These are phyloP conservation scores for Drosophila kanekoi DNA, from an alignment of 2,888 invertebrate species.

Conservation along the genomic window DNA sequence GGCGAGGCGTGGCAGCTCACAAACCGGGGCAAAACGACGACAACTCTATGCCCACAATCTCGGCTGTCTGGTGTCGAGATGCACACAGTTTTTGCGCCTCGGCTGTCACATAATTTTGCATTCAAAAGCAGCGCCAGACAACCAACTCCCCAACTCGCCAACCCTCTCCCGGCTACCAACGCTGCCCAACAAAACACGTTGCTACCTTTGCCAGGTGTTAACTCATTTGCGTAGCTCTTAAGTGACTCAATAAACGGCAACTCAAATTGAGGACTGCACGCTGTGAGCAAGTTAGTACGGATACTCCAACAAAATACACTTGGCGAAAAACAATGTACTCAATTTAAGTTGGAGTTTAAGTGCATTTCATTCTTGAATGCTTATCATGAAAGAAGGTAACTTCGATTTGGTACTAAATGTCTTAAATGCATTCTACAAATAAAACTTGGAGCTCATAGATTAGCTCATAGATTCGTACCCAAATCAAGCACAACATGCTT, in stretches of 20 bases:
- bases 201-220: constrained; percentile 70
- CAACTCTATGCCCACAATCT: constrained; percentile 17
- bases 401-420: no score
- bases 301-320: constrained; percentile 15
- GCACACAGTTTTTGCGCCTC: constrained; percentile 38
- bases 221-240: constrained; percentile 75
- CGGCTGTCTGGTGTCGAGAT: not conserved
- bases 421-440: no score
- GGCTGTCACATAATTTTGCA: constrained; percentile 76
- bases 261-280: constrained; percentile 71
- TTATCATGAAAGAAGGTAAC: no score
- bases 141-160: not conserved
- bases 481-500: not conserved
- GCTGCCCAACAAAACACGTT: constrained; percentile 27
- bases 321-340: not conserved
- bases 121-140: constrained; percentile 47
- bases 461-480: not conserved
- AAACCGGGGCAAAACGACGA: constrained; percentile 19
- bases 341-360: no score
- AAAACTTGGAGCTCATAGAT: not conserved
- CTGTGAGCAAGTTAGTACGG: constrained; percentile 43
- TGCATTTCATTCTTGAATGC: no score
- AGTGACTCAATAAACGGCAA: constrained; percentile 78
- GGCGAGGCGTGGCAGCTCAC: constrained; percentile 47
- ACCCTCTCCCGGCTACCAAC: not conserved